Conservation (phyloP, 2,113 vertebrate species). For the Phalacrocorax pelagicus region DNA sequence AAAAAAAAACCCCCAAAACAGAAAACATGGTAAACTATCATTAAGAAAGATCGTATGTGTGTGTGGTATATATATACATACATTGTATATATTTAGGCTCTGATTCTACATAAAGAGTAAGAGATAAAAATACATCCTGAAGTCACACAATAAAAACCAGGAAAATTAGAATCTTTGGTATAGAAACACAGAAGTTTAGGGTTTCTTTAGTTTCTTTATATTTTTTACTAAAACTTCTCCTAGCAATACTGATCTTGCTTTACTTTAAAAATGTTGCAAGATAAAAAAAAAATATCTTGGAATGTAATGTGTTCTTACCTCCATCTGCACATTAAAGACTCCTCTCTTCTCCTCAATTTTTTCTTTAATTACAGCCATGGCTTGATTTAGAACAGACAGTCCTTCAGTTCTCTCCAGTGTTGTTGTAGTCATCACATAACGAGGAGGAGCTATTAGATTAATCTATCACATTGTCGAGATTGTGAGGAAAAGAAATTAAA, state of each 20-base stretch:
- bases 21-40: not conserved
- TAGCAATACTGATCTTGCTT: not conserved
- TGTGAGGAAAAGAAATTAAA: not conserved
- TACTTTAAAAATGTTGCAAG: not conserved
- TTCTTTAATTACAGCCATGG: conserved; percentile 98
- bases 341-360: conserved; percentile 98
- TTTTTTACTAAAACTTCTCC: not conserved
- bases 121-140: not conserved
- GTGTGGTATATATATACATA: no score
- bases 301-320: conserved; percentile 74
- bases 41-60: not conserved
- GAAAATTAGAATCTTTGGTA: not conserved
- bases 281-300: not conserved
- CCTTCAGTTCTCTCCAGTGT: conserved; percentile 97
- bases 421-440: conserved; percentile 99
- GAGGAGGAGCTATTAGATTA: conserved; percentile 95
- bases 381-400: conserved; percentile 95
- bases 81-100: not conserved
- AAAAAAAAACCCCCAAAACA: not conserved
- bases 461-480: conserved; percentile 76
- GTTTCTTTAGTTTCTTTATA: not conserved
- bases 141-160: not conserved
- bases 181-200: not conserved
- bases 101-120: not conserved
- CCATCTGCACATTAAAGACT: conserved; percentile 98